Conservation (phyloP, 2,888 invertebrate genomes). For the Pilophorus perplexus region DNA sequence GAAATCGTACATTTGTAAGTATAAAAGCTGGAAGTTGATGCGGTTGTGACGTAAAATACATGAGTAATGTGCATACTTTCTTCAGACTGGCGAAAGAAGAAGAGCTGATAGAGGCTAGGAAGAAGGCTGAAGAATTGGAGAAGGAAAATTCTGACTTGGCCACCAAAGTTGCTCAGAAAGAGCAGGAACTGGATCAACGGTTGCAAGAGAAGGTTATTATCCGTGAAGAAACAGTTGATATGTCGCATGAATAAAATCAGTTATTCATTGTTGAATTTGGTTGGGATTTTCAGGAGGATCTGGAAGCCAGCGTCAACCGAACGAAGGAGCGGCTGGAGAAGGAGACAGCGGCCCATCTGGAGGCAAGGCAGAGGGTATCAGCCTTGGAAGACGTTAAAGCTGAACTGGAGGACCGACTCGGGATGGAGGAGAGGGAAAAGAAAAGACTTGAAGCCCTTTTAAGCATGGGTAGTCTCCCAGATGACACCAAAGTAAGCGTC, state of each 20-base stretch:
- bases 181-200: constrained; percentile 85
- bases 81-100: constrained; percentile 81
- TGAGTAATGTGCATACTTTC: too few species aligned
- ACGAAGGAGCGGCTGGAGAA: constrained; percentile 85
- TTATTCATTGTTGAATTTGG: too few species aligned
- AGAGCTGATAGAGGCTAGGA: constrained; percentile 80
- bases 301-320: constrained; percentile 75
- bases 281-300: constrained; percentile 69
- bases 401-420: constrained; percentile 65
- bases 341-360: constrained; percentile 82
- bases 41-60: too few species aligned
- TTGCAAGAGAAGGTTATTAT: constrained; percentile 71
- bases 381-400: constrained; percentile 63
- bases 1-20: constrained; percentile 77
- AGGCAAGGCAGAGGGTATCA: constrained; percentile 73
- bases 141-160: constrained; percentile 85
- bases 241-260: not conserved
- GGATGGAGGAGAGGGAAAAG: constrained; percentile 76
- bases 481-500: constrained; percentile 76
- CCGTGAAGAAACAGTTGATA: constrained; percentile 29
- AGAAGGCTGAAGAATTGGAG: constrained; percentile 82
- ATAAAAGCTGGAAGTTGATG: not conserved
- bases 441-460: constrained; percentile 80
- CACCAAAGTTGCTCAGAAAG: constrained; percentile 76
- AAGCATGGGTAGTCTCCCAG: constrained; percentile 86